These are phyloP conservation scores for Apaloderma vittatum DNA, from an alignment of 2,113 vertebrate species.

Conservation along the genomic window DNA sequence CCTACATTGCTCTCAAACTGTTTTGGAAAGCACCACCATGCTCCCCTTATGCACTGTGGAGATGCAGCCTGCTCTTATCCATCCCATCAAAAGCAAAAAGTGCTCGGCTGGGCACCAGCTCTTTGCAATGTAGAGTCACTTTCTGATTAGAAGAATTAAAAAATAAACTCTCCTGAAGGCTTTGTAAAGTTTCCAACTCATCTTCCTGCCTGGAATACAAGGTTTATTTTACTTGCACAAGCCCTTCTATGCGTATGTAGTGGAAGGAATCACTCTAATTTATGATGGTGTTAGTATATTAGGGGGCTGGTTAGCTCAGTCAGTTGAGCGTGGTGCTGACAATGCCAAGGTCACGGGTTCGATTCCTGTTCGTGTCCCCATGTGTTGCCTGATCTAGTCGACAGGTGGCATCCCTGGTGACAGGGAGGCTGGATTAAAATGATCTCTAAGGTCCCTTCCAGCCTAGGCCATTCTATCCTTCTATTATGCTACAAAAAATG, in stretches of 20 bases:
- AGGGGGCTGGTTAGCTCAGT: too few relatives aligned
- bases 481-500: background rate
- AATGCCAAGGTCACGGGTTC: too few relatives aligned
- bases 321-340: too few relatives aligned
- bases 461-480: too few relatives aligned
- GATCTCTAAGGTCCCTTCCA: too few relatives aligned
- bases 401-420: too few relatives aligned
- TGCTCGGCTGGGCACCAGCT: rapidly evolving
- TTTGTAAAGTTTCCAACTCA: background rate
- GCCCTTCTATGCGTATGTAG: background rate
- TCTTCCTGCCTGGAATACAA: background rate
- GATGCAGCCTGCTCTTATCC: rapidly evolving
- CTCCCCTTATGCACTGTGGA: background rate
- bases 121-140: background rate
- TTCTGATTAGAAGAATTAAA: background rate
- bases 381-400: too few relatives aligned
- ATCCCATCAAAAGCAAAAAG: background rate
- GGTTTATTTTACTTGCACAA: background rate
- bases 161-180: background rate
- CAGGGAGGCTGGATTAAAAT: too few relatives aligned
- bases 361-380: too few relatives aligned
- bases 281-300: background rate
- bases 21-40: background rate
- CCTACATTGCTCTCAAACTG: background rate
- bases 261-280: background rate